These are phyloP conservation scores for Hirudo medicinalis DNA, from an alignment of 1,140 invertebrate genomes.

Conservation along the genomic window DNA sequence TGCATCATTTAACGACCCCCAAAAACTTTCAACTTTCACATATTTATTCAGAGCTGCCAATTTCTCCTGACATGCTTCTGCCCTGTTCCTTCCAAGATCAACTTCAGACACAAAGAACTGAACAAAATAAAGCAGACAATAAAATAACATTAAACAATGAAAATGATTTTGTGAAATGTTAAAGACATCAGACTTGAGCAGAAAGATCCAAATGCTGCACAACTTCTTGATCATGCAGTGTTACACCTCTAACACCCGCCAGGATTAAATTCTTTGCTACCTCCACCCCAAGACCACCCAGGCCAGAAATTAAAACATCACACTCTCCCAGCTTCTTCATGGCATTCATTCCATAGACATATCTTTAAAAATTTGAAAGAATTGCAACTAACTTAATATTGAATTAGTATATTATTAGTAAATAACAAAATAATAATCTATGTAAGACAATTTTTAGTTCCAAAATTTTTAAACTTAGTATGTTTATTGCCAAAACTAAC, in stretches of 20 bases:
- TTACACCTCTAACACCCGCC: conserved; percentile 90
- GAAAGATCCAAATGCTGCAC: conserved; percentile 43
- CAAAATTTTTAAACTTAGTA: background rate
- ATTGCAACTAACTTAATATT: too few species aligned
- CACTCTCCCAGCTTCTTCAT: conserved; percentile 89
- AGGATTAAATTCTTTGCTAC: conserved; percentile 96
- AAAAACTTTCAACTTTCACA: conserved; percentile 61
- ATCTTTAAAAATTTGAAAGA: conserved; percentile 31
- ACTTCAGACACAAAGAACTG: conserved; percentile 70
- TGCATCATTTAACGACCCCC: conserved; percentile 59
- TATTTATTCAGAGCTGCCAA: conserved; percentile 85
- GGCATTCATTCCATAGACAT: conserved; percentile 91
- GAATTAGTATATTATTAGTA: too few species aligned
- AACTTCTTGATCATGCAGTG: conserved; percentile 63
- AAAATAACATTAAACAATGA: background rate
- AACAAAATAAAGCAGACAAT: background rate
- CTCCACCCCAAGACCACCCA: conserved; percentile 89
- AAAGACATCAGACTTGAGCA: conserved; percentile 35
- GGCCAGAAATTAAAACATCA: conserved; percentile 88
- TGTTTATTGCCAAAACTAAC: conserved; percentile 40
- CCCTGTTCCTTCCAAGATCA: conserved; percentile 77
- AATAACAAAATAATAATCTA: too few species aligned
- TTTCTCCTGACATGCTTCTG: conserved; percentile 59
- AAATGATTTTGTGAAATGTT: background rate
- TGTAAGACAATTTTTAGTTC: too few species aligned